Conservation (phyloP, 2,113 vertebrate genomes). For the Bolborhynchus lineola region DNA sequence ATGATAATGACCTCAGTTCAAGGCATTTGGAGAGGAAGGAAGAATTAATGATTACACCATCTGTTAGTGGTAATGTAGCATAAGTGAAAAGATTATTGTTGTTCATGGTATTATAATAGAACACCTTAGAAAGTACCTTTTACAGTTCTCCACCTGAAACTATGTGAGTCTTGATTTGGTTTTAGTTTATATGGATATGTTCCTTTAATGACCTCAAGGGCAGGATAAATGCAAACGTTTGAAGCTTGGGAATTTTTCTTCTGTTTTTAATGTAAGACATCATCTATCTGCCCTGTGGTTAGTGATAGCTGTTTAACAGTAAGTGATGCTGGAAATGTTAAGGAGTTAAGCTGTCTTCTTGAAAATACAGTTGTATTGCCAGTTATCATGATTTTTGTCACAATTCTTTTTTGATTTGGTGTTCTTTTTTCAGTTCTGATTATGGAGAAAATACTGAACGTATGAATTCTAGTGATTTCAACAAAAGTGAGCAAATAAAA, state of each 20-base stretch:
- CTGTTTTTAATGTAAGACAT: neutral
- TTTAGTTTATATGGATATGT: neutral
- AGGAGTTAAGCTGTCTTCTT: neutral
- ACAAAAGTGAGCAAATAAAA: neutral
- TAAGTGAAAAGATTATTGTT: neutral
- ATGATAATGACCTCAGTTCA: neutral
- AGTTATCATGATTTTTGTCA: neutral
- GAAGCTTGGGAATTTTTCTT: neutral
- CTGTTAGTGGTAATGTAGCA: neutral
- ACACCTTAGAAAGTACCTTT: neutral
- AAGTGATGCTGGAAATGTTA: neutral
- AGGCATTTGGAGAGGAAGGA: neutral
- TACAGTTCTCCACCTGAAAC: neutral
- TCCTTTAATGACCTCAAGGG: neutral
- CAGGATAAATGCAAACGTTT: neutral
- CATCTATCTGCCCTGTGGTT: neutral
- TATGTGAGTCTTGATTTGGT: neutral
- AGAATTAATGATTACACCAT: neutral
- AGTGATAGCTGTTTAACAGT: fast-evolving
- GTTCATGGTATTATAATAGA: neutral
- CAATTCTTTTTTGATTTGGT: neutral
- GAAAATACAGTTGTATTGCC: neutral
- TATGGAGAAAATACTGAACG: neutral
- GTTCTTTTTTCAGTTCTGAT: neutral
- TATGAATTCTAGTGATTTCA: neutral